Evolutionary conservation across 2,888 invertebrate genomes (phyloP), one percentile per base, ranked within the genome.

Genomic region (Oxyscelio sp.): DNA sequence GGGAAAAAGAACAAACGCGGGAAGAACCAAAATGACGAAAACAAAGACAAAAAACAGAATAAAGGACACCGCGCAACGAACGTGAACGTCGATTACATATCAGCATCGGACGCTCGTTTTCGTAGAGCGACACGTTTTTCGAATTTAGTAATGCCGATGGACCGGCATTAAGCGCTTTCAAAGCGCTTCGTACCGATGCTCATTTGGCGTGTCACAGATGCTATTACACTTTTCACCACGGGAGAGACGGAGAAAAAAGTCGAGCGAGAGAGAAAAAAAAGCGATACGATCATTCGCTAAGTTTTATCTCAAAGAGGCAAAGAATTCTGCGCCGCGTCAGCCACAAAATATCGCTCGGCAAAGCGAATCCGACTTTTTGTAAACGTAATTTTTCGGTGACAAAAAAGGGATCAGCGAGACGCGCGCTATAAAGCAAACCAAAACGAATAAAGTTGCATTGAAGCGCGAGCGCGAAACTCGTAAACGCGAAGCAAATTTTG

Each of bases 111-210:
- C 63, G 38, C 48, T 79, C 70, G 79, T 70, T 79, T 70, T 71
- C 71, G 68, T 15, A 24, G 56, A 61, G 70, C 70, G 56, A 79
- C 79, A 79, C 63, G 79, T 79, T 79, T 79, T 79, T 79, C 79
- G 71, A 79, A 79, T 79, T 79, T 79, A 79, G 45, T 61, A 40
- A 63, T 58, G 65, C 48, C 63, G 50, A 19, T 24, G 40, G 61
- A 61, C 66, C 58, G 58, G 59, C 54, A 54, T 79, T 79, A 71
- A 56, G 79, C 71, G 34, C 71, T 70, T 79, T 79, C 43, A 79
- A 71, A 79, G 71, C 71, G 21, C 38, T 71, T 54, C 61, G 52
- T 63, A 63, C 70, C 61, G 78, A 70, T 78, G 54, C 52, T 78
- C 40, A 61, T 70, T 63, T n/a, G 40, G 70, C 68, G 54, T 78